phyloP scores from a whole-genome alignment of 2,888 invertebrate genomes.

The Dynastes hyllus region DNA sequence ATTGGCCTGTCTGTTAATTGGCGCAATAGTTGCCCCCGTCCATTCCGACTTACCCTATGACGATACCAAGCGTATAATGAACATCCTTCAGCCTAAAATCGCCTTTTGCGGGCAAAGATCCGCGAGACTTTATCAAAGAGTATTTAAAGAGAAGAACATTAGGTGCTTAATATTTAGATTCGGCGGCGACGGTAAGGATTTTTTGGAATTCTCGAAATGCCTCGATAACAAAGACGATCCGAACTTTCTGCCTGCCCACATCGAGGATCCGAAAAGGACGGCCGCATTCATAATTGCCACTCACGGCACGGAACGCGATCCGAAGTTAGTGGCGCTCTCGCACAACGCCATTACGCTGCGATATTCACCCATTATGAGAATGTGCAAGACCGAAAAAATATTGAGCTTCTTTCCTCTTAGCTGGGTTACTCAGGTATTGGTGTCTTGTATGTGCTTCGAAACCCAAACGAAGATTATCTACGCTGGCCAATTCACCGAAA shows the following conservation, averaged over 20 bases:
- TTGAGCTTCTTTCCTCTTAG: slow-evolving; percentile 64
- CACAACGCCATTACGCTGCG: slow-evolving; percentile 63
- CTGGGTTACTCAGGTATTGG: slow-evolving; percentile 62
- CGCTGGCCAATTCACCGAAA: slow-evolving; percentile 60
- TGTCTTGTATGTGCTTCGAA: slow-evolving; percentile 63
- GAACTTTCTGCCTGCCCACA: slow-evolving; percentile 58
- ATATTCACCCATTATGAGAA: slow-evolving; percentile 55
- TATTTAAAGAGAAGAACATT: slow-evolving; percentile 53
- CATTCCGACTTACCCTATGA: slow-evolving; percentile 60
- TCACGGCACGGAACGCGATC: slow-evolving; percentile 61
- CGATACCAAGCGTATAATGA: slow-evolving; percentile 60
- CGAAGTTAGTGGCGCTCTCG: slow-evolving; percentile 64
- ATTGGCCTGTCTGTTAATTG: slow-evolving; percentile 62
- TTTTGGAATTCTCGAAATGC: slow-evolving; percentile 53
- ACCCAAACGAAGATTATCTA: slow-evolving; percentile 59
- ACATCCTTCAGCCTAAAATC: slow-evolving; percentile 64
- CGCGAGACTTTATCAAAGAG: slow-evolving; percentile 61
- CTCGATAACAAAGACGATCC: slow-evolving; percentile 44
- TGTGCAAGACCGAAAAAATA: slow-evolving; percentile 61
- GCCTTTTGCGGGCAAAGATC: slow-evolving; percentile 64
- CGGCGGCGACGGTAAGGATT: slow-evolving; percentile 57
- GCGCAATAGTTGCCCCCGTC: slow-evolving; percentile 65
- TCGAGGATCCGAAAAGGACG: slow-evolving; percentile 60
- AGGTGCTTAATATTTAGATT: slow-evolving; percentile 54
- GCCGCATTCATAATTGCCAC: slow-evolving; percentile 65